Base-by-base conservation (phyloP, 1,140 invertebrate species). In the Musca domestica region DNA sequence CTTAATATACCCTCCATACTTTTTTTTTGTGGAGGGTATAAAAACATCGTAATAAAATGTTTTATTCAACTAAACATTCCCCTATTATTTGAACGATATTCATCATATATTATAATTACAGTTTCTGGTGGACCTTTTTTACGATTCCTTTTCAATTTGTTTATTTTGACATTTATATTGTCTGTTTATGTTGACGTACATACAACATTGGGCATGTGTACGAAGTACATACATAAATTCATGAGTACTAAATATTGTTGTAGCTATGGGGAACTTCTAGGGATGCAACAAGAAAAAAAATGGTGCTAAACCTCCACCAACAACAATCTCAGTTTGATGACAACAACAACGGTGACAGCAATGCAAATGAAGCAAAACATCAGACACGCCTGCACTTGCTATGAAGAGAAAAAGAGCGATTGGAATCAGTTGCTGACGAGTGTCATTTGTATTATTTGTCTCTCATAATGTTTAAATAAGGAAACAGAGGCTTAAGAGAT, bases 291-390 rank as follows among this genome's bases (percentile, higher is more conserved):
- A 51, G 56, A n/a, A 61, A 27, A 61, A 34, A 19, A 27, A 34
- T 41, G 6, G 34, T 41, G 4, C 2, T 41, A 10, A 10, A 41
- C 34, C 34, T 10, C 34, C 34, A n/a, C n/a, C n/a, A 41, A 2
- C 34, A 41, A 2, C 34, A 5, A 41, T 41, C 3, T 30, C 27
- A 10, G 34, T 41, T 41, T 41, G 34, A 41, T 41, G 34, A 10
- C 34, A 41, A 41, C 56, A 61, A 61, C 34, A 30, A 27, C 34
- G 56, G 56, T 27, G 34, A 41, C 34, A 41, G 34, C 34, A 41
- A 61, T 61, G 56, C 56, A 61, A 61, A 61, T 61, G 56, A 61
- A 61, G 56, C 56, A 61, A 61, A 61, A 61, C 56, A 27, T 61
- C 56, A 61, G 34, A 61, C 56, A 61, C 56, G 56, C 56, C 56